Base-by-base conservation (phyloP, 2,113 vertebrate genomes). In the Monarcha castaneiventris region DNA sequence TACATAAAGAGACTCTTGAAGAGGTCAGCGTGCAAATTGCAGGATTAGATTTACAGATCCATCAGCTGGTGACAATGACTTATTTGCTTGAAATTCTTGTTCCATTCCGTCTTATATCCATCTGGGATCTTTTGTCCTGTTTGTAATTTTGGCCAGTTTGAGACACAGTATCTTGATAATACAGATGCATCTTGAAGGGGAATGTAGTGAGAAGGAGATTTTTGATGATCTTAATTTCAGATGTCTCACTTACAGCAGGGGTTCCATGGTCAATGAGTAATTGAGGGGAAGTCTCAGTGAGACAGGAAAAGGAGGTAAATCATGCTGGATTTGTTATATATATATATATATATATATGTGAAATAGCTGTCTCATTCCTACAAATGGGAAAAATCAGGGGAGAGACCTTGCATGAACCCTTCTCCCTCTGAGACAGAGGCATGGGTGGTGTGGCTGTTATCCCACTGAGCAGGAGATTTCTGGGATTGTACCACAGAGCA, bases 401-500 rank as follows among this genome's bases (percentile, higher is more conserved):
- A 72, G 18, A 64, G 90, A 51, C 11, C 19, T 58, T 58, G 5
- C n/a, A 4, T 69, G 67, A 76, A 35, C 16, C 35, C 12, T 59
- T 55, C 8, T 82, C 1, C 7, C 16, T 63, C 11, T 39, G 43
- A 71, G 54, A n/a, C 6, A 63, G 61, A 37, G 15, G 23, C 15
- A 39, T 0, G 0, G 4, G 4, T 41, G 71, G 7, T 0, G 0
- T 80, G 52, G 71, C 48, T 63, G 0, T 51, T 75, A 19, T 20
- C 74, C 29, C n/a, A 16, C 22, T 51, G 49, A 69, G 23, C 4
- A 55, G 81, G 69, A 72, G 22, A 56, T 79, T 88, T 64, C 89
- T 75, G 44, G 75, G 62, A 20, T 59, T 73, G 14, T 29, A 29
- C 30, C 58, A 19, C 1, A 2, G 51, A 39, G 25, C 39, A 30